Conservation (phyloP, 1,140 invertebrate species). For the Ostrea denselamellosa region DNA sequence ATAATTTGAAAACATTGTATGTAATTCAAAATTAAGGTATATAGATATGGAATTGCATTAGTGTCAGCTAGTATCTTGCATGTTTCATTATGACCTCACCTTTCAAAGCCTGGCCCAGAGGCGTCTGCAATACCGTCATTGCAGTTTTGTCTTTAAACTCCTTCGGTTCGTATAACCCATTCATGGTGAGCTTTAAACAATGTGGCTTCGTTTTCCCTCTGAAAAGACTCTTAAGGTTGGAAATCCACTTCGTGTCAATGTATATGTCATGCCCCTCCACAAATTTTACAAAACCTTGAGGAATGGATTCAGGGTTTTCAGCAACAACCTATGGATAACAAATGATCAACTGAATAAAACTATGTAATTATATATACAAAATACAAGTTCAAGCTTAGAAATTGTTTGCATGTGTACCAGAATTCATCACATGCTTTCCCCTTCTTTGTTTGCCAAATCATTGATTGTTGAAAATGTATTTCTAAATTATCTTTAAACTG, state of each 20-base stretch:
- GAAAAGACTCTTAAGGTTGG: constrained; percentile 4
- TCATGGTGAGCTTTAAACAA: constrained; percentile 38
- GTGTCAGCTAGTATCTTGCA: not conserved
- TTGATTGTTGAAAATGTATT: too few species aligned
- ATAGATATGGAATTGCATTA: not conserved
- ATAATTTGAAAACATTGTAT: not conserved
- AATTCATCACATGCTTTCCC: too few species aligned
- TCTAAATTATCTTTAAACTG: too few species aligned
- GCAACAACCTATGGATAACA: not conserved
- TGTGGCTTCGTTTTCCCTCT: constrained; percentile 41
- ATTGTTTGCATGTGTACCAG: not conserved
- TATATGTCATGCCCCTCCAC: constrained; percentile 41
- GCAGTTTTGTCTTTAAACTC: constrained; percentile 30
- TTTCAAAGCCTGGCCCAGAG: constrained; percentile 45
- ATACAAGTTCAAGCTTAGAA: not conserved
- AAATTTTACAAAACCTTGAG: constrained; percentile 29
- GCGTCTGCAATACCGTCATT: constrained; percentile 6
- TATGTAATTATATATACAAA: not conserved
- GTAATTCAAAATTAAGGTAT: not conserved
- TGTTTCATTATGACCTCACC: not conserved
- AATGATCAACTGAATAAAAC: not conserved
- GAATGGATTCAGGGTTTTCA: constrained; percentile 7
- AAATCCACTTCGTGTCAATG: constrained; percentile 2
- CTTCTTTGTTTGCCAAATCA: too few species aligned
- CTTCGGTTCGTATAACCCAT: constrained; percentile 41